Evolutionary conservation across 2,113 vertebrate species (phyloP), one percentile per base, ranked within the genome.

Genomic region (Siniperca knerii): DNA sequence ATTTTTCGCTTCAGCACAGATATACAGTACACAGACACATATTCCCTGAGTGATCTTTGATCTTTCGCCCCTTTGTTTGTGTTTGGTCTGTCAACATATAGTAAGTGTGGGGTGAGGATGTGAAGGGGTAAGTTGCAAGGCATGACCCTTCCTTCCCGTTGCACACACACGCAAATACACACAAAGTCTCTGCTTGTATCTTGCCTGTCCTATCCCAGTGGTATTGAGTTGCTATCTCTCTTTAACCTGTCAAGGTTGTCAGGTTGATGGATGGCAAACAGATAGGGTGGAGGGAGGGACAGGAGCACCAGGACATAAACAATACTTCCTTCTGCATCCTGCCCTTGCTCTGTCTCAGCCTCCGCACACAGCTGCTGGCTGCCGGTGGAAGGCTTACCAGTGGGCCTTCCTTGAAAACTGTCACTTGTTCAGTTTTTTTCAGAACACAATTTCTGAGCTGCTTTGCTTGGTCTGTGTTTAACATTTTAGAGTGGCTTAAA

Each of bases 221-320:
- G 80, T 73, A 76, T 33, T 72, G 82, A 86, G 82, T 90, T 44
- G 87, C 90, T 92, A 81, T 91, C 90, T 92, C 82, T 90, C 87
- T 89, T 84, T 86, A 73, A 87, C 79, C 85, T 93, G 90, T 90
- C 93, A 88, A 77, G 75, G 87, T 84, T 92, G 90, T 93, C 91
- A 90, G 80, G 75, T 60, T 93, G 90, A 93, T 92, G 83, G 90
- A 93, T 93, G 87, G 86, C 71, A 82, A 85, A 90, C 86, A 91
- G 90, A 91, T 90, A 89, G 64, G 67, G 73, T 8, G 76, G 52
- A 73, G 68, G 81, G 37, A 79, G 81, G 58, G 65, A 61, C 64
- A 10, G 62, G 48, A 81, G 82, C 83, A 72, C 25, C 61, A 42
- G 81, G 87, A 85, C 58, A 87, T 91, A 88, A 93, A 92, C 91